phyloP scores from a whole-genome alignment of 2,888 invertebrate species.

The Plagiodera versicolora region DNA sequence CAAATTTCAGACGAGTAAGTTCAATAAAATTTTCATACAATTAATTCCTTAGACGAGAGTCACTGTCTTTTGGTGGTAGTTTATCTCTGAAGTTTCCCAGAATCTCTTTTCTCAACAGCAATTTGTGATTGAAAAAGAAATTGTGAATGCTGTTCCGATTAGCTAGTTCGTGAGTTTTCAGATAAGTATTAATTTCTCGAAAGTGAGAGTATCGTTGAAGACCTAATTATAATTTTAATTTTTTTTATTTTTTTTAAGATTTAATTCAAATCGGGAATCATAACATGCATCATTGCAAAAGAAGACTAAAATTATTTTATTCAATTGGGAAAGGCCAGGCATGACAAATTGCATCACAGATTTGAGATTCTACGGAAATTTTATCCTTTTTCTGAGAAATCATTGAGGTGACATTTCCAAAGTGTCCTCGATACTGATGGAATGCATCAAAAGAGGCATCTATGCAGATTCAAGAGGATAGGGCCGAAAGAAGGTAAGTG shows the following conservation, averaged over 20 bases:
- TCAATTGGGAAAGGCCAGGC: constrained; percentile 1
- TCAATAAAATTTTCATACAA: too few relatives aligned
- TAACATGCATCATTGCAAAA: not conserved
- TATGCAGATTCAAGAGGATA: not conserved
- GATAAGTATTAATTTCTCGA: too few relatives aligned
- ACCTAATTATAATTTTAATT: not conserved
- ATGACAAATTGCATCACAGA: not conserved
- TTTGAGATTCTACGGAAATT: not conserved
- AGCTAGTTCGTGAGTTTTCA: too few relatives aligned
- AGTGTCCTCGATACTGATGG: not conserved
- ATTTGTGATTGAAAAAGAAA: not conserved
- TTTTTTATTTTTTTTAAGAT: not conserved
- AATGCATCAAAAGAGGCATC: not conserved
- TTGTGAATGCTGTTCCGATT: too few relatives aligned
- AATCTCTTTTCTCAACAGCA: not conserved
- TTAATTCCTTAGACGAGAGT: too few relatives aligned
- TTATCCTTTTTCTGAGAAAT: constrained; percentile 1
- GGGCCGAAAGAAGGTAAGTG: not conserved
- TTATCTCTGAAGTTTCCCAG: not conserved
- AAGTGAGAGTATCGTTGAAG: too few relatives aligned
- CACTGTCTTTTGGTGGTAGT: too few relatives aligned
- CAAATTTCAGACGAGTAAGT: too few relatives aligned
- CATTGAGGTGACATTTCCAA: not conserved
- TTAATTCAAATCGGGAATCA: not conserved
- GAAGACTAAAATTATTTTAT: not conserved